phyloP scores from a whole-genome alignment of 2,797 vertebrate species.

The Muscicapa comitata region DNA sequence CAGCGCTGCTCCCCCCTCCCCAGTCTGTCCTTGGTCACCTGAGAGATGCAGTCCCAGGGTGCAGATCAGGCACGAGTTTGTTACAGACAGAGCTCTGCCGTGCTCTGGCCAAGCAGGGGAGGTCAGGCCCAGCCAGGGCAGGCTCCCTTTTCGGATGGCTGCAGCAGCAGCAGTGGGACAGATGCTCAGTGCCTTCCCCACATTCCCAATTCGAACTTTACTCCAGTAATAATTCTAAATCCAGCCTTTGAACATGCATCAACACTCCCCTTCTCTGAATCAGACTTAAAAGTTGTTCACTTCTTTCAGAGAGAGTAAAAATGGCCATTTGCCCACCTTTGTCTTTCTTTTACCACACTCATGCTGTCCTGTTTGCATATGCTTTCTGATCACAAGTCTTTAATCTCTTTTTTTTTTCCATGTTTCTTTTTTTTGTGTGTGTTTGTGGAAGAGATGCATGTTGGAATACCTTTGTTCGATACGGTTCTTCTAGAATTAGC shows the following conservation, averaged over 20 bases:
- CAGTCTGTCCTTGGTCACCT: not conserved
- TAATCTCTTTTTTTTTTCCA: not conserved
- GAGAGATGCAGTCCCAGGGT: accelerated
- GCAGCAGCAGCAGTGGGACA: not conserved
- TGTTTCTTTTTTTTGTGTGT: not conserved
- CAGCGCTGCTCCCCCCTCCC: accelerated
- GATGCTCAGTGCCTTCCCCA: not conserved
- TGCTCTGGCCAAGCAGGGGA: accelerated
- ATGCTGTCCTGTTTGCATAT: not conserved
- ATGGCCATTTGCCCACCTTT: not conserved
- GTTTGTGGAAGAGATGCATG: not conserved
- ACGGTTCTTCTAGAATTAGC: not conserved
- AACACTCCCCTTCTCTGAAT: not conserved
- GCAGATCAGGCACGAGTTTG: not conserved
- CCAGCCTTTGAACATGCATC: not conserved
- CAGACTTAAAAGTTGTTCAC: not conserved
- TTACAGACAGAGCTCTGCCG: accelerated
- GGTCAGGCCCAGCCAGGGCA: accelerated
- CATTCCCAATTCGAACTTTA: not conserved
- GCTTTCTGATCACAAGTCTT: not conserved
- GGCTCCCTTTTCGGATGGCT: not conserved
- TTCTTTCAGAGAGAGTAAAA: not conserved
- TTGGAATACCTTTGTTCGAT: not conserved
- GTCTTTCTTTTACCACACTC: not conserved
- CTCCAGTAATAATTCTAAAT: not conserved